Base-by-base conservation (phyloP, 2,113 vertebrate species). In the Ciconia stormi region DNA sequence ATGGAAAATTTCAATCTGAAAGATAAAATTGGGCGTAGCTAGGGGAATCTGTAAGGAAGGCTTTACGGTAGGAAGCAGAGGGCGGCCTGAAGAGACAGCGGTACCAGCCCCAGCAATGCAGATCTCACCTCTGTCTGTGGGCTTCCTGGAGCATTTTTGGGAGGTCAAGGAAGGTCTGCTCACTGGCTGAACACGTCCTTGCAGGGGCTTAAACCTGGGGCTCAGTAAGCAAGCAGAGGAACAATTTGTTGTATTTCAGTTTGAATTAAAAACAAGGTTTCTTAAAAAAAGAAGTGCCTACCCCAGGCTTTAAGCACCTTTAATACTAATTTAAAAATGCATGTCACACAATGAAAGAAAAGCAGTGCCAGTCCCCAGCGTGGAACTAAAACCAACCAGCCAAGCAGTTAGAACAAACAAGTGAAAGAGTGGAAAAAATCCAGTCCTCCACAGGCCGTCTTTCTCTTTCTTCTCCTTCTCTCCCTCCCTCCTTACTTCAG, bases 341-440 rank as follows among this genome's bases (percentile, higher is more conserved):
- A 32, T 90, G 63, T 87, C 89, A 91, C 73, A 80, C 61, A 91
- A n/a, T 69, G 70, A 89, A 87, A 72, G 83, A 79, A 87, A 95
- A 91, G 65, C 27, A 2, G 40, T 92, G 78, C 62, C 49, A 93
- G 73, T 82, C 53, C 36, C 16, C 77, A 91, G 93, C 11, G 6
- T 77, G 53, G 56, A 97, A 77, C 81, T 87, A 85, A 97, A 95
- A 62, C 70, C 66, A 92, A 80, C 62, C 61, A 87, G 76, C 77
- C 56, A 69, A 89, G 50, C 61, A 81, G 42, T 84, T 87, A 78
- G 44, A 95, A 89, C 62, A 95, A 95, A 90, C 38, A 93, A 87
- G 52, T 3, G 2, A 77, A 90, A 71, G 71, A 81, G 36, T 71
- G 44, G 67, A 82, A 96, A 89, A 95, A 87, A 91, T 93, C 65